Evolutionary conservation across 2,113 vertebrate genomes (phyloP).

Genomic region (Hassar affinis): DNA sequence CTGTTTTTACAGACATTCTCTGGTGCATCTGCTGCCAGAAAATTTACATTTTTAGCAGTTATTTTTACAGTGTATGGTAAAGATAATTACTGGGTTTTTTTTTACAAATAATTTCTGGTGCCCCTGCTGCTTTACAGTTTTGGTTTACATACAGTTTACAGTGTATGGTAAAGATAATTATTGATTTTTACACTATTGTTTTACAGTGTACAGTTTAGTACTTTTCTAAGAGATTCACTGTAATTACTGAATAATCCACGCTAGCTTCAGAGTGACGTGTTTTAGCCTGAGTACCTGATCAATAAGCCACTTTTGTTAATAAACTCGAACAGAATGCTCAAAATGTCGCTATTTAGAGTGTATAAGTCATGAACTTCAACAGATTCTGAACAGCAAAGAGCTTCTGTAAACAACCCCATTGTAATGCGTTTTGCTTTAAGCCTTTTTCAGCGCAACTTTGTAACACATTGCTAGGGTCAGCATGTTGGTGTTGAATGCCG

Average conservation of each 20-base stretch:
- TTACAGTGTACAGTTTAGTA: neutral
- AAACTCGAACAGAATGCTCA: neutral
- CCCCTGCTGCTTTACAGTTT: too few relatives aligned
- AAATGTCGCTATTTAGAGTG: neutral
- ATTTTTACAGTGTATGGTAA: too few relatives aligned
- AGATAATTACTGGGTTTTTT: too few relatives aligned
- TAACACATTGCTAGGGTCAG: neutral
- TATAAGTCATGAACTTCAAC: neutral
- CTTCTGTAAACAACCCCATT: neutral
- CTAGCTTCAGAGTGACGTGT: neutral
- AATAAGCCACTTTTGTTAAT: neutral
- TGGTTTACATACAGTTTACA: too few relatives aligned
- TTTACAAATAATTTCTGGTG: too few relatives aligned
- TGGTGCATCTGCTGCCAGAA: too few relatives aligned
- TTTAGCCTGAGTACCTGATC: neutral
- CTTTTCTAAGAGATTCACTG: neutral
- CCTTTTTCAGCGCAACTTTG: neutral
- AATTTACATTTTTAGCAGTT: too few relatives aligned
- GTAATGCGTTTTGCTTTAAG: neutral
- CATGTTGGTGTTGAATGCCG: constrained; percentile 12
- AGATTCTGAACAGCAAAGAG: neutral
- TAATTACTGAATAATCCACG: neutral
- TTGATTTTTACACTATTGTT: too few relatives aligned
- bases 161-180: too few relatives aligned
- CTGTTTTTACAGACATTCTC: too few relatives aligned